Conservation (phyloP, 2,797 vertebrate species). For the Epinephelus malabaricus region DNA sequence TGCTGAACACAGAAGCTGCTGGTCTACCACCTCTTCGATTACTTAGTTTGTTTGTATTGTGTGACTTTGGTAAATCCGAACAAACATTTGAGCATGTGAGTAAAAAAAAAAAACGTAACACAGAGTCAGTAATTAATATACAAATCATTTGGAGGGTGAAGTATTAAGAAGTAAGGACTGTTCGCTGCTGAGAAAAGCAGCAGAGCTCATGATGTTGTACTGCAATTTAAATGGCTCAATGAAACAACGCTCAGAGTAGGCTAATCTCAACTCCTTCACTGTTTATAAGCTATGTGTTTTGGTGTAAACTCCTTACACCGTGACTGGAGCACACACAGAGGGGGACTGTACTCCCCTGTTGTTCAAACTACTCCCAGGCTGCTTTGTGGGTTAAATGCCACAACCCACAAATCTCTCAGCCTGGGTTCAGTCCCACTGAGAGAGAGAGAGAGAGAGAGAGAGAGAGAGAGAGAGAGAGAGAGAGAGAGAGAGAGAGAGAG, state of each 20-base stretch:
- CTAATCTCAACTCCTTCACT: slow-evolving; percentile 44
- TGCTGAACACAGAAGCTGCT: no score
- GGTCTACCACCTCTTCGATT: no score
- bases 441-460: slow-evolving; percentile 18
- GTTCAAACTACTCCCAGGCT: slow-evolving; percentile 68
- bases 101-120: no score
- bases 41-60: no score
- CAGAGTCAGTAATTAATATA: no score
- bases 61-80: no score
- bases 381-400: slow-evolving; percentile 78
- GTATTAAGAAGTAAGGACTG: no score
- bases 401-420: slow-evolving; percentile 76
- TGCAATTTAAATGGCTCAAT: slow-evolving; percentile 35
- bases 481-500: not conserved
- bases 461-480: slow-evolving; percentile 11
- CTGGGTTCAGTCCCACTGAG: slow-evolving; percentile 61
- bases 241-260: slow-evolving; percentile 42
- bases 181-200: slow-evolving; percentile 6
- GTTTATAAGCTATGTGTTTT: slow-evolving; percentile 57
- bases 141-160: no score
- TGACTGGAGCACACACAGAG: slow-evolving; percentile 58
- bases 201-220: slow-evolving; percentile 19
- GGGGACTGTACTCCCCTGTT: slow-evolving; percentile 60
- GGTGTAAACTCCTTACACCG: slow-evolving; percentile 58
- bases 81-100: no score